Percentiles rank a stretch among this genome's conserved stretches.
These are phyloP conservation scores for Caenorhabditis panamensis DNA, from an alignment of 2,888 invertebrate genomes.

Conservation along the genomic window DNA sequence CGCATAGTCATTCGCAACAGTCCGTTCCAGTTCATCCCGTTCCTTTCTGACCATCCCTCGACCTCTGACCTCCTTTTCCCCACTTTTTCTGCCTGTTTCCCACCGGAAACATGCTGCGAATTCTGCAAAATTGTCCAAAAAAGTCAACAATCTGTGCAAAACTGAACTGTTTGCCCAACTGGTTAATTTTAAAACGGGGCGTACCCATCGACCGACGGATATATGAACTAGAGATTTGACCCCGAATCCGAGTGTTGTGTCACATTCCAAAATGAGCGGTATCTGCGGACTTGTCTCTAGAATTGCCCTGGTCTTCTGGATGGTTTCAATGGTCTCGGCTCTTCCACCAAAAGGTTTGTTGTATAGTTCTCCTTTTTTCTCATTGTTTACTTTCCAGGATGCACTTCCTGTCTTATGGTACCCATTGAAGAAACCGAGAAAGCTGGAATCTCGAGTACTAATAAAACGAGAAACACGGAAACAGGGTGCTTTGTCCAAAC, in stretches of 20 bases:
- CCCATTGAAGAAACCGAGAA: conserved; percentile 48
- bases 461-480: conserved; percentile 36
- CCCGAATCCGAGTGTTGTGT: too few relatives aligned
- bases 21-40: too few relatives aligned
- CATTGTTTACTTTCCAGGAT: conserved; percentile 26
- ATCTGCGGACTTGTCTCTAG: too few relatives aligned
- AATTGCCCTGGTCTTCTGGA: too few relatives aligned
- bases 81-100: not conserved
- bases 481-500: conserved; percentile 53
- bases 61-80: too few relatives aligned
- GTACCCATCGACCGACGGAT: not conserved
- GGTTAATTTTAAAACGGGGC: not conserved
- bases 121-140: not conserved
- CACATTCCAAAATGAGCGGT: too few relatives aligned
- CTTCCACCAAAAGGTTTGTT: too few relatives aligned
- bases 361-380: not conserved
- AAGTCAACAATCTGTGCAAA: not conserved
- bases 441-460: conserved; percentile 39
- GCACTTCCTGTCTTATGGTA: conserved; percentile 44
- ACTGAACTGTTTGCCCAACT: not conserved
- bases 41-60: too few relatives aligned
- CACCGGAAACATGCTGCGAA: not conserved
- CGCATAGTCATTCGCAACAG: too few relatives aligned
- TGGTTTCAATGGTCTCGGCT: too few relatives aligned
- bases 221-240: too few relatives aligned